Percentiles rank a stretch among this genome's conserved stretches.
Conservation (phyloP, 2,113 vertebrate genomes). For the Strigops habroptila region DNA sequence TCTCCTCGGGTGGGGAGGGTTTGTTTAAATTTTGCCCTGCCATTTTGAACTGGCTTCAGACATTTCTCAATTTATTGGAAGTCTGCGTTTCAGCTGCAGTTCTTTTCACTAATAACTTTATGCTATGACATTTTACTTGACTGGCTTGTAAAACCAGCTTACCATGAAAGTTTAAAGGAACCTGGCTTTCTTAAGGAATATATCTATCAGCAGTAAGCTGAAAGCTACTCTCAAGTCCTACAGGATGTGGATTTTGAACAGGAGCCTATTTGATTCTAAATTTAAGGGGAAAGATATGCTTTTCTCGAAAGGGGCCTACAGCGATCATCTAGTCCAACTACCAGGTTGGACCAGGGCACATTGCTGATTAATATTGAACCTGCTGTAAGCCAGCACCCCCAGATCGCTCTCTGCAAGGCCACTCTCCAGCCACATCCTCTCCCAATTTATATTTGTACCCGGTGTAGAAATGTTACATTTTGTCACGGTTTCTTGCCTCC, state of each 20-base stretch:
- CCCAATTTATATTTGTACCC: background rate
- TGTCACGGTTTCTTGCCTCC: background rate
- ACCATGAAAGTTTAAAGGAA: background rate
- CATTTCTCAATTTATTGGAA: constrained; percentile 22
- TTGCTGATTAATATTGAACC: background rate
- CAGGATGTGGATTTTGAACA: background rate
- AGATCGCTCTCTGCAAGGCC: background rate
- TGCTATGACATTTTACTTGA: background rate
- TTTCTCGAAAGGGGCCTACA: background rate
- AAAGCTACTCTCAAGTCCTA: background rate
- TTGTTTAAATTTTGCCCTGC: constrained; percentile 80
- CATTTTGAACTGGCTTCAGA: constrained; percentile 61
- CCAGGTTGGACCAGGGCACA: background rate
- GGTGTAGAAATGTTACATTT: accelerated
- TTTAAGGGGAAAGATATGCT: background rate
- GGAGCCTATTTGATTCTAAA: background rate
- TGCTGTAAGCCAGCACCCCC: background rate
- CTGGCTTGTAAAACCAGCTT: background rate
- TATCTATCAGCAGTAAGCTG: background rate
- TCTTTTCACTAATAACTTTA: constrained; percentile 31
- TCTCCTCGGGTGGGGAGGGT: constrained; percentile 66
- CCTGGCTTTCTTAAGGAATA: background rate
- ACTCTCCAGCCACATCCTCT: background rate
- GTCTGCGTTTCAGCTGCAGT: background rate
- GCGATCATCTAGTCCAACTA: background rate